phyloP scores from a whole-genome alignment of 2,113 vertebrate species.

The Polypterus bichir region DNA sequence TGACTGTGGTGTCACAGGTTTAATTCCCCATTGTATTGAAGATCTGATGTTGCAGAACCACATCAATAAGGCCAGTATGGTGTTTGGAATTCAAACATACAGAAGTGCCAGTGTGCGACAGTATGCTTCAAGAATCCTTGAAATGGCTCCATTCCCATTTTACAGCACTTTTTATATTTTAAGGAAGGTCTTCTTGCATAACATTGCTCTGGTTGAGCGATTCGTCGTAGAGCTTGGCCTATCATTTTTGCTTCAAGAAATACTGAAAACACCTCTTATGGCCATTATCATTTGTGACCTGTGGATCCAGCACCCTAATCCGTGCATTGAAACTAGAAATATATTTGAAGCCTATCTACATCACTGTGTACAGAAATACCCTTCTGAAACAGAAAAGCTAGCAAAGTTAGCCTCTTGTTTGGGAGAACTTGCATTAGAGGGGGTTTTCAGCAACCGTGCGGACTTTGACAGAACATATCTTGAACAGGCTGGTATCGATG shows the following conservation, averaged over 20 bases:
- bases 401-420: constrained; percentile 18
- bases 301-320: constrained; percentile 15
- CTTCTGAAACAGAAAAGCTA: constrained; percentile 6
- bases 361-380: constrained; percentile 6
- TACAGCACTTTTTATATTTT: constrained; percentile 24
- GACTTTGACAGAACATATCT: constrained; percentile 29
- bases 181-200: constrained; percentile 17
- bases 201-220: neutral
- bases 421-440: constrained; percentile 29
- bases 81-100: constrained; percentile 21
- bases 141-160: constrained; percentile 25
- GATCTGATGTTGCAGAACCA: constrained; percentile 29
- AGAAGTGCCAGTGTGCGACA: constrained; percentile 13
- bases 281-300: neutral
- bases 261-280: constrained; percentile 16
- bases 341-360: constrained; percentile 18
- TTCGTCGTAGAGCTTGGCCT: constrained; percentile 3
- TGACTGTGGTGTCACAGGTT: constrained; percentile 20
- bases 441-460: constrained; percentile 25
- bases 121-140: constrained; percentile 21
- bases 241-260: neutral
- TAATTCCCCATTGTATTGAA: constrained; percentile 11
- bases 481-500: constrained; percentile 15
- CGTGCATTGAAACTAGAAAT: neutral
- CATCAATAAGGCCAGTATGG: constrained; percentile 19